Evolutionary conservation across 1,140 invertebrate genomes (phyloP).

Genomic region (Monochamus saltuarius): DNA sequence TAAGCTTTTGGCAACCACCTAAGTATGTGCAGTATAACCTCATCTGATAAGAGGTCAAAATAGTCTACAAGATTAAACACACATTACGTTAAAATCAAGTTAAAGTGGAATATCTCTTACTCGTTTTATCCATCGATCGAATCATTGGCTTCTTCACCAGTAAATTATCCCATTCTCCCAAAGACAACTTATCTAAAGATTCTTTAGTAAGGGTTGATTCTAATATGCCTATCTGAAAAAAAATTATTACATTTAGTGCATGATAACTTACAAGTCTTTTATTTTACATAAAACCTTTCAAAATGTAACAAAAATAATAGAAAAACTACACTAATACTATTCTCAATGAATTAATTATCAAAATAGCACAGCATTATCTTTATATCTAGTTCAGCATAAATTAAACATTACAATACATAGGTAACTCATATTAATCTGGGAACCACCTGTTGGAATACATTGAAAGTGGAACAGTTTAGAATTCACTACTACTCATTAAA

Average conservation of each 20-base stretch:
- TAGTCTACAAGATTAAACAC: conserved; percentile 51
- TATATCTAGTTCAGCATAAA: too few relatives aligned
- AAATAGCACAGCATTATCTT: too few relatives aligned
- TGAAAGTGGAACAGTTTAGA: too few relatives aligned
- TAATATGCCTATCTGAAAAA: conserved; percentile 34
- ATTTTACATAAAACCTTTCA: too few relatives aligned
- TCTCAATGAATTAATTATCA: too few relatives aligned
- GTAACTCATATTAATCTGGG: too few relatives aligned
- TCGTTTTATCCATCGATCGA: conserved; percentile 29
- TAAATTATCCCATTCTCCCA: conserved; percentile 30
- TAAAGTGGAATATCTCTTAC: conserved; percentile 22
- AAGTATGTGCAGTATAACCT: conserved; percentile 81
- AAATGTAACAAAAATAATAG: too few relatives aligned
- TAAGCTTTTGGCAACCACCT: conserved; percentile 77
- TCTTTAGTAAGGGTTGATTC: conserved; percentile 39
- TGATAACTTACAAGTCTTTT: too few relatives aligned
- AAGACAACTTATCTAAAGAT: conserved; percentile 32
- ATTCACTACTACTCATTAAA: not conserved
- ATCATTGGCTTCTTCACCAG: conserved; percentile 28
- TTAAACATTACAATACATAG: too few relatives aligned
- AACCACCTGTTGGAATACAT: too few relatives aligned
- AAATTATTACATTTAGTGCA: not conserved
- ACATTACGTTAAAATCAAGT: not conserved
- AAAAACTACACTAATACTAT: too few relatives aligned
- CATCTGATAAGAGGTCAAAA: conserved; percentile 73